Conservation (phyloP, 2,113 vertebrate genomes). For the Montifringilla adamsi region DNA sequence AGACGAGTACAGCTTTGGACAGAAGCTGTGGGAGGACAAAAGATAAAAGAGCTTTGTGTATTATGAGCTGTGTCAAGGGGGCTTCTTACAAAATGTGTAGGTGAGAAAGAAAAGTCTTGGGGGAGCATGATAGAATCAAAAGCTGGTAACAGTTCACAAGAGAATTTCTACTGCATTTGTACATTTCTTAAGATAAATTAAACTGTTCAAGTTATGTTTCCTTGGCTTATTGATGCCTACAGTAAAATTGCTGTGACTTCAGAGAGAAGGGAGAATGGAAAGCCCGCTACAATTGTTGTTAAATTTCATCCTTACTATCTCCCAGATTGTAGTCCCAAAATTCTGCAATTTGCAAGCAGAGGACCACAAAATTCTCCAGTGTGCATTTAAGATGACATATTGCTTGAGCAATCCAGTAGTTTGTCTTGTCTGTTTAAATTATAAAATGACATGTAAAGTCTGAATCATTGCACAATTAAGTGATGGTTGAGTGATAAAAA, state of each 20-base stretch:
- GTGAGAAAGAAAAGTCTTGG: neutral
- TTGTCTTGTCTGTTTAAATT: neutral
- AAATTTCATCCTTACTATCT: neutral
- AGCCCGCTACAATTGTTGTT: neutral
- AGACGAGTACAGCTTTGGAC: neutral
- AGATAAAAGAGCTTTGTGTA: neutral
- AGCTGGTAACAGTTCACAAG: neutral
- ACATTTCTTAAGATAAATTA: neutral
- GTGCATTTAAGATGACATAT: neutral
- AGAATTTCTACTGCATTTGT: neutral
- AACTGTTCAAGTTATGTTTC: neutral
- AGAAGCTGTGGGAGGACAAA: neutral
- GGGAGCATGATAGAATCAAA: neutral
- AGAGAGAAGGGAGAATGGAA: neutral
- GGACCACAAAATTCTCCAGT: neutral
- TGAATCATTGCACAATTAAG: neutral
- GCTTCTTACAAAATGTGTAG: neutral
- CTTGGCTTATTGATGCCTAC: neutral
- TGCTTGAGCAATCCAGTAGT: neutral
- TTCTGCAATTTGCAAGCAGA: neutral
- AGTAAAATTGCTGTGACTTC: neutral
- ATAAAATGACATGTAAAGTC: neutral
- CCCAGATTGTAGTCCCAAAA: neutral
- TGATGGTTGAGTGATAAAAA: slow-evolving; percentile 2
- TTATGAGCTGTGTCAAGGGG: neutral